phyloP scores from a whole-genome alignment of 30 jellyfish, hydroid and myxozoan species.

The Hydractinia symbiolongicarpus region DNA sequence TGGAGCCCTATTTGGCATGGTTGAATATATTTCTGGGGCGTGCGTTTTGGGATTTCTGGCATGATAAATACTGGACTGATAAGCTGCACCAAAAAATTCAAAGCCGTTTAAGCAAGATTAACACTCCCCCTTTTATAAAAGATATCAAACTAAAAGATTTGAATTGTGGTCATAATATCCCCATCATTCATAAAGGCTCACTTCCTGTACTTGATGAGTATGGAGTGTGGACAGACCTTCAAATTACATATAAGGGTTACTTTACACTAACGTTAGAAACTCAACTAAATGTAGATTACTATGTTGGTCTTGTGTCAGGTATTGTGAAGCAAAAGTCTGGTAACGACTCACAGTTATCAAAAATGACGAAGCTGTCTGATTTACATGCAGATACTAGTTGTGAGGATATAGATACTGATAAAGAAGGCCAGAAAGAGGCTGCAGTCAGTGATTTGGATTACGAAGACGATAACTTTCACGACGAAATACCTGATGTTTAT shows the following conservation, averaged over 20 bases:
- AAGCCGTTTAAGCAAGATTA: conserved; percentile 64
- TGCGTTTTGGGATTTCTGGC: conserved; percentile 99
- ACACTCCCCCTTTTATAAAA: conserved; percentile 93
- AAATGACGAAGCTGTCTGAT: conserved; percentile 6
- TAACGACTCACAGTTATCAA: neutral
- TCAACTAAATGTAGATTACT: conserved; percentile 87
- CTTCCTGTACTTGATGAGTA: conserved; percentile 93
- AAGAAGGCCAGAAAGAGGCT: conserved; percentile 32
- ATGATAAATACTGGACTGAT: conserved; percentile 89
- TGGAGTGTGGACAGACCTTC: conserved; percentile 97
- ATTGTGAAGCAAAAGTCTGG: conserved; percentile 63
- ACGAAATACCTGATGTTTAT: conserved; percentile 73
- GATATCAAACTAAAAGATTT: conserved; percentile 71
- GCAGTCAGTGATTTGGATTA: conserved; percentile 46
- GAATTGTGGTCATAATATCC: conserved; percentile 90
- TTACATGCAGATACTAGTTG: neutral
- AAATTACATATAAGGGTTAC: conserved; percentile 89
- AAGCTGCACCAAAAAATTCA: conserved; percentile 86
- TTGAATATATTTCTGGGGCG: conserved; percentile 80
- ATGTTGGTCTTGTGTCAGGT: conserved; percentile 58
- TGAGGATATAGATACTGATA: conserved; percentile 7
- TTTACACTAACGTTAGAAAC: conserved; percentile 95
- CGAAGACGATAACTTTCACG: conserved; percentile 45
- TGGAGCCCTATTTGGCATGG: conserved; percentile 96
- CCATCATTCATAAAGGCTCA: conserved; percentile 92